Percentiles rank a stretch among this genome's conserved stretches.
Evolutionary conservation across 2,113 vertebrate genomes (phyloP).

Genomic region (Phaethon lepturus): DNA sequence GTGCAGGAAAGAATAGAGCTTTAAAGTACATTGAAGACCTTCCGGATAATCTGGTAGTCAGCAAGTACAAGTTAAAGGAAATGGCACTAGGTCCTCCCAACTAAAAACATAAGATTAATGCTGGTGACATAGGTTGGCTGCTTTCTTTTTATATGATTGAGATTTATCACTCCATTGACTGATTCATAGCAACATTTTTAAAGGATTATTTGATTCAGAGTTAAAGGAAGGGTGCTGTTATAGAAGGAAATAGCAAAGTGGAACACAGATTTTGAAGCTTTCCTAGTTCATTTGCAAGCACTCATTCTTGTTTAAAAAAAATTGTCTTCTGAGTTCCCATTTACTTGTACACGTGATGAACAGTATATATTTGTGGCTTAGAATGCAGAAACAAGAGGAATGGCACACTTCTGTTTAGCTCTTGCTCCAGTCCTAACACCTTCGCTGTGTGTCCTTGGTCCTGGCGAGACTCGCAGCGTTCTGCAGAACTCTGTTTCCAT

Average conservation of each 20-base stretch:
- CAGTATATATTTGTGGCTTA: background rate
- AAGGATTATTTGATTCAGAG: conserved; percentile 1
- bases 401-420: background rate
- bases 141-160: background rate
- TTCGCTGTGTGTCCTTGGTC: background rate
- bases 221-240: conserved; percentile 17
- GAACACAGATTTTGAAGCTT: background rate
- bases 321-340: background rate
- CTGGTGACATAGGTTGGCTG: background rate
- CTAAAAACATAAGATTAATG: background rate
- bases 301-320: background rate
- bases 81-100: background rate
- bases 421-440: background rate
- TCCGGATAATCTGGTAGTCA: background rate
- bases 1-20: background rate
- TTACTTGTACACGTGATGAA: background rate
- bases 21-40: background rate
- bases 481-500: rapidly evolving
- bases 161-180: conserved; percentile 37
- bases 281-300: background rate
- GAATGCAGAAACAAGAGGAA: background rate
- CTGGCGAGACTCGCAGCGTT: background rate
- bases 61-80: background rate
- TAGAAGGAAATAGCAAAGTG: background rate
- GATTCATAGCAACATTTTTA: conserved; percentile 17